Base-by-base conservation (phyloP, 2,797 vertebrate species). In the Sebastolobus alascanus region DNA sequence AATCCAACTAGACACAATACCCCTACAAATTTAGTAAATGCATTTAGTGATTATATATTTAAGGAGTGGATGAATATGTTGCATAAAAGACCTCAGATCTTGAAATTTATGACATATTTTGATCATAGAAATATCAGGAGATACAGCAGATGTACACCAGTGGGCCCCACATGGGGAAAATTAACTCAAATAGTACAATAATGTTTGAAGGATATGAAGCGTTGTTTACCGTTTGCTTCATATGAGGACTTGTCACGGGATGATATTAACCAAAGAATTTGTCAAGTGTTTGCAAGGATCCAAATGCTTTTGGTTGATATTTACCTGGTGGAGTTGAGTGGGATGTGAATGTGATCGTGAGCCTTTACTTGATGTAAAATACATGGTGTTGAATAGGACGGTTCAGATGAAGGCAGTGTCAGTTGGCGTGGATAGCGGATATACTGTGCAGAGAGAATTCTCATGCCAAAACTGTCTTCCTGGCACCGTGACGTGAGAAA, bases 321-420 rank as follows among this genome's bases (percentile, higher is more conserved):
- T 56, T 66, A 75, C 73, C 61, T 75, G 56, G n/a, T 75, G 73
- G 25, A 29, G 61, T n/a, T n/a, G 50, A 65, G 50, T 75, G 50
- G 52, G 63, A 46, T 35, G 37, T 75, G 73, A 46, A 46, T 58
- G 16, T 35, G 54, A 50, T 59, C 54, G 27, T 31, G 20, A 67
- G 35, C 37, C 25, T 43, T 56, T 14, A 43, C 73, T 31, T 56
- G 73, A 52, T 40, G 25, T 8, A 12, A 31, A 18, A 35, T 35
- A 43, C 27, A 20, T 58, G 1, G 20, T 35, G 37, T 33, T 58
- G 52, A 56, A 63, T 56, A 58, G 50, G 63, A 33, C 4, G 50
- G 22, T 56, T 66, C 27, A 25, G 31, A 20, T 50, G 31, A 29
- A 71, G 25, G 20, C 16, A 37, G 35, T 69, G 54, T 35, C 54